Evolutionary conservation across 2,113 vertebrate genomes (phyloP).

Genomic region (Heliornis fulica): DNA sequence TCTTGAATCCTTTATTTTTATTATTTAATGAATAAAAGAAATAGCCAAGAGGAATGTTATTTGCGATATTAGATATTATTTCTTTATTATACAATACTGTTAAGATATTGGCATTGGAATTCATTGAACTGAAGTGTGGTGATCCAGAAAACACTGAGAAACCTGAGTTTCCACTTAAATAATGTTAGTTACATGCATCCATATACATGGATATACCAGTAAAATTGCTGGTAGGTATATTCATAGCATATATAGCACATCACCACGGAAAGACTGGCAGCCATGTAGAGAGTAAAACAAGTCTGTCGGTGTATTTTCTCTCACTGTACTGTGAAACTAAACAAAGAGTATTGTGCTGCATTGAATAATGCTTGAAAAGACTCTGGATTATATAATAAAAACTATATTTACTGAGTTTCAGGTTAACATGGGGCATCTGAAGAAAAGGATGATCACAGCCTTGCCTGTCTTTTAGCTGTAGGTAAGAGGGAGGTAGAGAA

Average conservation of each 20-base stretch:
- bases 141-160: neutral
- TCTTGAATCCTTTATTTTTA: neutral
- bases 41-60: neutral
- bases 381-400: neutral
- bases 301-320: neutral
- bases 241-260: neutral
- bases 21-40: neutral
- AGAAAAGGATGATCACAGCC: conserved; percentile 41
- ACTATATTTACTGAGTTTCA: conserved; percentile 23
- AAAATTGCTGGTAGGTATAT: neutral
- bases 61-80: neutral
- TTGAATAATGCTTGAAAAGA: neutral
- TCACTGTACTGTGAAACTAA: neutral
- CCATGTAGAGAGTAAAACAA: neutral
- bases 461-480: neutral
- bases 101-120: neutral
- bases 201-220: too few relatives aligned
- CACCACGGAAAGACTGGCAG: neutral
- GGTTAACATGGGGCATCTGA: neutral
- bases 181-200: neutral
- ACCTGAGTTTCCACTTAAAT: neutral
- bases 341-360: neutral
- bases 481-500: neutral
- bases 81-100: neutral
- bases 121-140: neutral